Conservation (phyloP, 2,797 vertebrate genomes). For the Megaceryle alcyon region DNA sequence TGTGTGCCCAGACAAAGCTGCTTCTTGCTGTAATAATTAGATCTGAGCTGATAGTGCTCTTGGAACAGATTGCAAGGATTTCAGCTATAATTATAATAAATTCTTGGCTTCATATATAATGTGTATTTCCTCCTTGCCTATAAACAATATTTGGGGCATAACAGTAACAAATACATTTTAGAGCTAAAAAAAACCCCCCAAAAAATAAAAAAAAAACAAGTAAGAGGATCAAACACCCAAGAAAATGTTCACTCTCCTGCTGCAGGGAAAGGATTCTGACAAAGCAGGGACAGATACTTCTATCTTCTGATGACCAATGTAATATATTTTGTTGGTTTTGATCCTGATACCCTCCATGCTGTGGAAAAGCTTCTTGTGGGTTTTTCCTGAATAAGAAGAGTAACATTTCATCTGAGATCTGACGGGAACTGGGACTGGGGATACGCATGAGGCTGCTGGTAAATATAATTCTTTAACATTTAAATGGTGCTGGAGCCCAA, state of each 20-base stretch:
- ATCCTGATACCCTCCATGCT: neutral
- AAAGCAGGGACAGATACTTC: neutral
- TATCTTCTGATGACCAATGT: neutral
- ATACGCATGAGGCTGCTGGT: neutral
- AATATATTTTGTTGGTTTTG: neutral
- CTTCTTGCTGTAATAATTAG: neutral
- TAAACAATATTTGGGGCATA: neutral
- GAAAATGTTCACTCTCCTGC: neutral
- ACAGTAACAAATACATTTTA: neutral
- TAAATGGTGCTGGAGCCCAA: neutral
- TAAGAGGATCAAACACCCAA: neutral
- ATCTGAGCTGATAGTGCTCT: neutral
- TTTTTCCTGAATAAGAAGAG: neutral
- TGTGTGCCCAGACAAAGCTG: neutral
- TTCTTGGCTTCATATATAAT: neutral
- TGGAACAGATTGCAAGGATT: neutral
- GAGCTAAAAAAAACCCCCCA: neutral
- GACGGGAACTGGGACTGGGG: neutral
- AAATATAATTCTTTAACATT: neutral
- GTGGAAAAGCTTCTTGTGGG: neutral
- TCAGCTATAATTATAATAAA: neutral
- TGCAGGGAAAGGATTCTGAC: neutral
- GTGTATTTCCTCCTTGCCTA: neutral
- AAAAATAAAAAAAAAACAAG: neutral
- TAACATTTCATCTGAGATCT: constrained; percentile 5